Percentiles rank a stretch among this genome's conserved stretches.
Conservation (phyloP, 2,797 vertebrate genomes). For the Buceros bicornis region DNA sequence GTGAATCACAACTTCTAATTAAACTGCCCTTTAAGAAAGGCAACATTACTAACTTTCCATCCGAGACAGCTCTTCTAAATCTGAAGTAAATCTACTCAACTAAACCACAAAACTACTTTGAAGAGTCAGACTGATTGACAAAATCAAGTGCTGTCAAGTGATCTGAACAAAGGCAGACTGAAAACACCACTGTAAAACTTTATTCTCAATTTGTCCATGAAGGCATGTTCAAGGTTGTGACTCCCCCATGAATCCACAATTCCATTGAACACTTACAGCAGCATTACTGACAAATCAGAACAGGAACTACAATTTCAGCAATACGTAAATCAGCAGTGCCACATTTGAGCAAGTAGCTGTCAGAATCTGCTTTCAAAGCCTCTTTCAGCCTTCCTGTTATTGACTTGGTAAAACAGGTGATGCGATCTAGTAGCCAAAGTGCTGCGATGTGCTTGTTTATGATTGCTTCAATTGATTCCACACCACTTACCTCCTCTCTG, state of each 20-base stretch:
- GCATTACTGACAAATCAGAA: neutral
- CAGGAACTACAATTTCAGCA: neutral
- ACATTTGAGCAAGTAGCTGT: neutral
- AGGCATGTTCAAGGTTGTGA: neutral
- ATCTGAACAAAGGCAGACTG: neutral
- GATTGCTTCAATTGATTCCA: neutral
- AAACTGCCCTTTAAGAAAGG: neutral
- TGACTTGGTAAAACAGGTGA: neutral
- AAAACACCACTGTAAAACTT: neutral
- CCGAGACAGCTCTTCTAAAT: neutral
- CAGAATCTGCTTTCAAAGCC: neutral
- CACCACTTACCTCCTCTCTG: neutral
- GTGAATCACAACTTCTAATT: neutral
- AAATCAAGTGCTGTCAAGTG: constrained; percentile 11
- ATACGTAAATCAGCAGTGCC: neutral
- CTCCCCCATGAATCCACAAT: neutral
- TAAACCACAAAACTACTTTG: neutral
- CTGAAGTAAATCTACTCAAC: neutral
- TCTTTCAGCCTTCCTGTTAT: neutral
- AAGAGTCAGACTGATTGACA: neutral
- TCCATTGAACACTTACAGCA: neutral
- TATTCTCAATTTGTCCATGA: neutral
- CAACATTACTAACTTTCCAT: neutral
- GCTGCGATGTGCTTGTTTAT: neutral
- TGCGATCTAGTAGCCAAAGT: neutral